Conservation (phyloP, 2,888 invertebrate species). For the Eudemis profundana region DNA sequence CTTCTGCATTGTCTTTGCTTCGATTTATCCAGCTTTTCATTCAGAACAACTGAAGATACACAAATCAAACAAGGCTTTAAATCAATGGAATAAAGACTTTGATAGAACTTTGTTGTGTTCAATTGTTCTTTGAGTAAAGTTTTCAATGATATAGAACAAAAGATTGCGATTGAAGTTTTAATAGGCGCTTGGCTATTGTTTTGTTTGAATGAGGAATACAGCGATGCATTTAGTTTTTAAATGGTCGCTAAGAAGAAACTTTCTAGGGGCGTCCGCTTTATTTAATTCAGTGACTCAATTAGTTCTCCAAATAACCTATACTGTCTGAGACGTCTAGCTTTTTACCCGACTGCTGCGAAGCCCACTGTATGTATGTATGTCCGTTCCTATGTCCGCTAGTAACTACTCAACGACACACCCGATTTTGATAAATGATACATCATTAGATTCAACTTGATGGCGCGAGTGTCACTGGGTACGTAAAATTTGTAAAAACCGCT, state of each 20-base stretch:
- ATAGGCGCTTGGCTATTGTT: slow-evolving; percentile 13
- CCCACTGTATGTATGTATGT: too few relatives aligned
- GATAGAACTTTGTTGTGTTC: background rate
- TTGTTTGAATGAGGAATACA: slow-evolving; percentile 5
- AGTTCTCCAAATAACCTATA: too few relatives aligned
- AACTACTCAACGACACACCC: too few relatives aligned
- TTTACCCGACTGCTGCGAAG: too few relatives aligned
- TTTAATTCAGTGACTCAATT: too few relatives aligned
- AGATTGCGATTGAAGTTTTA: slow-evolving; percentile 7
- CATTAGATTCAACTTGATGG: too few relatives aligned
- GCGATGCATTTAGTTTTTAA: slow-evolving; percentile 11
- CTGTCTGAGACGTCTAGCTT: too few relatives aligned
- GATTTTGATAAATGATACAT: too few relatives aligned
- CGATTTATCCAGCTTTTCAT: slow-evolving; percentile 48
- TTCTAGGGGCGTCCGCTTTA: background rate
- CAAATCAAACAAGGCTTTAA: background rate
- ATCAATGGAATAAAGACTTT: slow-evolving; percentile 1
- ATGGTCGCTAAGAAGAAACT: background rate
- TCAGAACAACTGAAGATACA: slow-evolving; percentile 37
- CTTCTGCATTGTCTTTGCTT: slow-evolving; percentile 57
- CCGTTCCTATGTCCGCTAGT: too few relatives aligned
- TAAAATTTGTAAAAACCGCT: too few relatives aligned
- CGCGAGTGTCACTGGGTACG: too few relatives aligned
- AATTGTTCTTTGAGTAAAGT: slow-evolving; percentile 1
- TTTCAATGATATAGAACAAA: slow-evolving; percentile 12